Percentiles rank a stretch among this genome's conserved stretches.
Conservation (phyloP, 1,140 invertebrate species). For the Carposina sasakii region DNA sequence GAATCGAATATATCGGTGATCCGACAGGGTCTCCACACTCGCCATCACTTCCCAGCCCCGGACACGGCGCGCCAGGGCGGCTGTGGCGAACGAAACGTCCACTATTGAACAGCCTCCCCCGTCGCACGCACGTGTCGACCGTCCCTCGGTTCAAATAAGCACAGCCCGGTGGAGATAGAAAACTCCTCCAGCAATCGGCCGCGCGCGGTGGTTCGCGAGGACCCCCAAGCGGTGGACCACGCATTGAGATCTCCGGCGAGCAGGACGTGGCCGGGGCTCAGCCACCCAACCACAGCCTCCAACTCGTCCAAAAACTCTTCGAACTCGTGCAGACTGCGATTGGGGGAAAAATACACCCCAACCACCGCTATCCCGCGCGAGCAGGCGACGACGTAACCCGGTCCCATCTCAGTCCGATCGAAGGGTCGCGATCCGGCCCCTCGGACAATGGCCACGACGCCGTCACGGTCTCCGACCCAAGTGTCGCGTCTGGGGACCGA, state of each 20-base stretch:
- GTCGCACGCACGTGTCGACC: not conserved
- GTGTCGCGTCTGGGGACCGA: not conserved
- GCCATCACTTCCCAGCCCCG: conserved; percentile 15
- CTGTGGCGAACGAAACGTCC: not conserved
- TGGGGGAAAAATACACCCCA: conserved; percentile 1
- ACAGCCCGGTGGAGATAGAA: too few relatives aligned
- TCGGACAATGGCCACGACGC: not conserved
- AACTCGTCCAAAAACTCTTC: not conserved
- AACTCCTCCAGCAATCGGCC: too few relatives aligned
- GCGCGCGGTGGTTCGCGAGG: not conserved
- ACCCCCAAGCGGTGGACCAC: not conserved
- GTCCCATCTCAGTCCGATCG: not conserved
- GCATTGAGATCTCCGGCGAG: not conserved
- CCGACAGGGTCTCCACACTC: conserved; percentile 21
- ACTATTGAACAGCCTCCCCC: not conserved
- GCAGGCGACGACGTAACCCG: not conserved
- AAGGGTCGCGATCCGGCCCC: not conserved
- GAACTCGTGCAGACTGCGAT: not conserved
- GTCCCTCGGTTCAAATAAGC: not conserved
- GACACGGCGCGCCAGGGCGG: not conserved
- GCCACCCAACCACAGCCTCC: not conserved
- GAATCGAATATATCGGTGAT: conserved; percentile 22
- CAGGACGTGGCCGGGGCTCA: not conserved
- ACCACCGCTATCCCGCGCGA: not conserved
- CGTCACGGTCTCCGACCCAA: not conserved